These are phyloP conservation scores for Caiman crocodilus DNA, from an alignment of 2,797 vertebrate species.

Conservation along the genomic window DNA sequence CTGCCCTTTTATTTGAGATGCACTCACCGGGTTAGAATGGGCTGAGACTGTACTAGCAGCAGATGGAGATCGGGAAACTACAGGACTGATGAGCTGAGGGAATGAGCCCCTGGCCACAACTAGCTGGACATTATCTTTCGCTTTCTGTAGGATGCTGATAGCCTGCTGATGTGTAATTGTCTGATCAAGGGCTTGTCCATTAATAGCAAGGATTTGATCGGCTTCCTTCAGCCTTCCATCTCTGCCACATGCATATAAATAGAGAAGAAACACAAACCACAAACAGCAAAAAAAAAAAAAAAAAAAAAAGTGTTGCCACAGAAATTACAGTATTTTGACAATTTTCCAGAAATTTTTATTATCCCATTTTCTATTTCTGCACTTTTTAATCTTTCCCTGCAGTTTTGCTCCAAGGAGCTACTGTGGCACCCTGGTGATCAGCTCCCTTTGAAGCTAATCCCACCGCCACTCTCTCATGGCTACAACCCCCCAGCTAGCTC, in stretches of 20 bases:
- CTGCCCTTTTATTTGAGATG: not conserved
- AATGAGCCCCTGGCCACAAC: slow-evolving; percentile 90
- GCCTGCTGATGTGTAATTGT: slow-evolving; percentile 97
- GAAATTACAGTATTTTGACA: slow-evolving; percentile 47
- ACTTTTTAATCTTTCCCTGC: slow-evolving; percentile 32
- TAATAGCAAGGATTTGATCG: slow-evolving; percentile 97
- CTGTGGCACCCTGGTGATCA: slow-evolving; percentile 30
- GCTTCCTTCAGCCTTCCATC: slow-evolving; percentile 95
- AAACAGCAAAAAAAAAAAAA: slow-evolving; percentile 33
- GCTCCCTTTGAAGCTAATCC: slow-evolving; percentile 66
- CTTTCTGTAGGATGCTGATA: slow-evolving; percentile 92
- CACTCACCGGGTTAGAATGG: slow-evolving; percentile 91
- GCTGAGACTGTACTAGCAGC: slow-evolving; percentile 94
- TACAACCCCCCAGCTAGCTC: slow-evolving; percentile 45
- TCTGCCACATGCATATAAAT: slow-evolving; percentile 75
- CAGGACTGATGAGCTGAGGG: slow-evolving; percentile 89
- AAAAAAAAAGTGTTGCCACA: not conserved
- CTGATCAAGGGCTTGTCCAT: slow-evolving; percentile 91
- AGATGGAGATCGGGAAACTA: slow-evolving; percentile 93
- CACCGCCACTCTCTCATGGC: not conserved
- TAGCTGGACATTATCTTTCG: slow-evolving; percentile 91
- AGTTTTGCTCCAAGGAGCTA: slow-evolving; percentile 50
- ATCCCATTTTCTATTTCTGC: slow-evolving; percentile 26
- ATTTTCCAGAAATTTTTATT: slow-evolving; percentile 45
- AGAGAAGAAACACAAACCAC: slow-evolving; percentile 5